Evolutionary conservation across 2,888 invertebrate genomes (phyloP).

Genomic region (Biston stratarius): DNA sequence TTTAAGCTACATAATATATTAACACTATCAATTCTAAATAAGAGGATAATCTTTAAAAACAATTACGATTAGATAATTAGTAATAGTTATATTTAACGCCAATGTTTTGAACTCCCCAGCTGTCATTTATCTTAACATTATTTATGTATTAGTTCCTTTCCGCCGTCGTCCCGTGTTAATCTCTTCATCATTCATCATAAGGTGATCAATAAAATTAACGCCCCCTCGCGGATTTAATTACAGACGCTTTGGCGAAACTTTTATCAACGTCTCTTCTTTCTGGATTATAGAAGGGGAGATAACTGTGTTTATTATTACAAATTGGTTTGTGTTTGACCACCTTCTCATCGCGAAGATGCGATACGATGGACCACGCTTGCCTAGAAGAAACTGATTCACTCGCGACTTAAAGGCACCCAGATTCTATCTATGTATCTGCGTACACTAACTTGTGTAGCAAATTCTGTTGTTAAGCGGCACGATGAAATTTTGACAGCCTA

Average conservation of each 20-base stretch:
- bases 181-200: constrained; percentile 21
- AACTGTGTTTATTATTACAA: background rate
- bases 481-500: no score
- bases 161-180: constrained; percentile 1
- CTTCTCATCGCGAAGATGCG: no score
- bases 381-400: no score
- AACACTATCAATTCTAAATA: no score
- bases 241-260: constrained; percentile 19
- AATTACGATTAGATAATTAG: background rate
- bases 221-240: constrained; percentile 21
- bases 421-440: no score
- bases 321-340: no score
- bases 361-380: no score
- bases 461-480: no score
- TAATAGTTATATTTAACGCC: background rate
- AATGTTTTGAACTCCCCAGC: background rate
- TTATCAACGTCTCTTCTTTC: constrained; percentile 14
- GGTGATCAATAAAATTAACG: constrained; percentile 24
- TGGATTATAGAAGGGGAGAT: constrained; percentile 14
- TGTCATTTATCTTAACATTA: background rate
- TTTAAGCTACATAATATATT: no score
- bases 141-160: background rate
- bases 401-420: no score
- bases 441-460: no score
- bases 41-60: no score